Percentiles rank a stretch among this genome's conserved stretches.
These are phyloP conservation scores for Drosophila anomalipes DNA, from an alignment of 2,888 invertebrate species.

Conservation along the genomic window DNA sequence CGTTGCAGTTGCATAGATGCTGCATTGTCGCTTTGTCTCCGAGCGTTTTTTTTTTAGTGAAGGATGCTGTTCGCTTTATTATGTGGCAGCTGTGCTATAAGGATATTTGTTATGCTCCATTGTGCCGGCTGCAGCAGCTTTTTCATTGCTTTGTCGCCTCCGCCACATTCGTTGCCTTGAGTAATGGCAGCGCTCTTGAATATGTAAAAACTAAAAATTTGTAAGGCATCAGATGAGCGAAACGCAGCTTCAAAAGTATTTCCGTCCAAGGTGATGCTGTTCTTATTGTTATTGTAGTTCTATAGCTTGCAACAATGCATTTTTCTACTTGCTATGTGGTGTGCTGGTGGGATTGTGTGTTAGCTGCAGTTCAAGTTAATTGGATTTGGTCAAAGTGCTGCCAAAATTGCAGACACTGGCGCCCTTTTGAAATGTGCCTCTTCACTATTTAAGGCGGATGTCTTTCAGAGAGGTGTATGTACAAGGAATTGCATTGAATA, in stretches of 20 bases:
- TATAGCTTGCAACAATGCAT: slow-evolving; percentile 33
- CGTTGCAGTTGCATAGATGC: slow-evolving; percentile 6
- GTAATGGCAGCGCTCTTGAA: slow-evolving; percentile 68
- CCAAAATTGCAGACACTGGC: slow-evolving; percentile 42
- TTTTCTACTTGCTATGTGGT: neutral
- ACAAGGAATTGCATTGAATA: neutral
- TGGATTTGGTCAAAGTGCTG: slow-evolving; percentile 73
- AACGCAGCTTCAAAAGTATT: slow-evolving; percentile 47
- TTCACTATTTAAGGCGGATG: neutral
- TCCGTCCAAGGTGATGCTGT: slow-evolving; percentile 50
- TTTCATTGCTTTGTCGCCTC: slow-evolving; percentile 53
- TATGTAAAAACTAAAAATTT: slow-evolving; percentile 74
- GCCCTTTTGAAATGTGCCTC: slow-evolving; percentile 52
- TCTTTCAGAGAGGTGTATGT: neutral
- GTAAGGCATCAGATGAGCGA: slow-evolving; percentile 72
- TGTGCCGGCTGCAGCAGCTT: slow-evolving; percentile 46
- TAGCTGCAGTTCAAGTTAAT: slow-evolving; percentile 72
- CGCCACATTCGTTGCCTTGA: slow-evolving; percentile 59
- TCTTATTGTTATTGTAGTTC: slow-evolving; percentile 39
- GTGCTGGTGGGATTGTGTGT: slow-evolving; percentile 21
- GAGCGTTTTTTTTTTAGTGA: slow-evolving; percentile 41
- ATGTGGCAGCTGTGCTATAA: slow-evolving; percentile 55
- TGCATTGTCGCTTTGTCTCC: slow-evolving; percentile 45
- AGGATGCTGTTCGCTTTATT: slow-evolving; percentile 68
- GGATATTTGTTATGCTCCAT: slow-evolving; percentile 74